phyloP scores from a whole-genome alignment of 2,797 vertebrate species.

The Xiphophorus birchmanni region DNA sequence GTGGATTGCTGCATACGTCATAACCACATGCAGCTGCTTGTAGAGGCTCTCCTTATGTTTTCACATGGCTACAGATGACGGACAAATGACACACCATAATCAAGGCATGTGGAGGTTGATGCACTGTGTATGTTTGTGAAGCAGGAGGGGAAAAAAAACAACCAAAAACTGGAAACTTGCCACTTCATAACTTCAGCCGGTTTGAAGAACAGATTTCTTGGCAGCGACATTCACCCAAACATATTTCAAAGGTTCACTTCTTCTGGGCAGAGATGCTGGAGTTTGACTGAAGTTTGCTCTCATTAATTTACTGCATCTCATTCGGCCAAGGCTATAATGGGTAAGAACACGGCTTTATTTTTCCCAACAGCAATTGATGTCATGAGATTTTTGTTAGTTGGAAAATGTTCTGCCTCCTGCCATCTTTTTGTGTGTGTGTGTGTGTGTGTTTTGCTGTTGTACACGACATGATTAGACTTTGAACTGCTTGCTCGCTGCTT shows the following conservation, averaged over 20 bases:
- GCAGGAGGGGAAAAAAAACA: not conserved
- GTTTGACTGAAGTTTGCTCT: slow-evolving; percentile 39
- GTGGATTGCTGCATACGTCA: not conserved
- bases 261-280: slow-evolving; percentile 8
- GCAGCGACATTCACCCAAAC: slow-evolving; percentile 31
- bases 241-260: slow-evolving; percentile 47
- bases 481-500: not conserved
- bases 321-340: slow-evolving; percentile 14
- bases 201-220: slow-evolving; percentile 47
- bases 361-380: not conserved
- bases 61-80: slow-evolving; percentile 24
- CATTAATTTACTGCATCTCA: slow-evolving; percentile 19
- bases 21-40: slow-evolving; percentile 32
- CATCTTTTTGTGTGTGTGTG: not conserved
- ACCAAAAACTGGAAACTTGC: slow-evolving; percentile 45
- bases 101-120: slow-evolving; percentile 39
- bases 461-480: not conserved
- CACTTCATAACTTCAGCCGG: slow-evolving; percentile 54
- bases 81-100: slow-evolving; percentile 44
- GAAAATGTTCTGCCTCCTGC: not conserved
- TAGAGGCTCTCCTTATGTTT: slow-evolving; percentile 28
- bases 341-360: not conserved
- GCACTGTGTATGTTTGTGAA: slow-evolving; percentile 7
- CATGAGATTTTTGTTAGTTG: not conserved
- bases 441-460: not conserved